These are phyloP conservation scores for Phalloptychus januarius DNA, from an alignment of 2,797 vertebrate genomes.

Conservation along the genomic window DNA sequence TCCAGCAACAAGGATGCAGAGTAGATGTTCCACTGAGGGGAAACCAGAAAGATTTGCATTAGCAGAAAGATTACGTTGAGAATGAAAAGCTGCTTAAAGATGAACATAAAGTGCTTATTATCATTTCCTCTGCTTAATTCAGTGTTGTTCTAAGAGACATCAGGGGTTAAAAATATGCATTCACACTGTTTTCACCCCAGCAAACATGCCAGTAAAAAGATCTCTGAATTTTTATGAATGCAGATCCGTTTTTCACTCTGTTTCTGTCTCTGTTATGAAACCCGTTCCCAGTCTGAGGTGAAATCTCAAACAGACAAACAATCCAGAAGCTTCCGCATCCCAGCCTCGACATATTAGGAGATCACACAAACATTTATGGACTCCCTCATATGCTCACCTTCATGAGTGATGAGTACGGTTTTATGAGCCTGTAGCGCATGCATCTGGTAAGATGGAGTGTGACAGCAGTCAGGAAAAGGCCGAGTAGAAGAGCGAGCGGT, in stretches of 20 bases:
- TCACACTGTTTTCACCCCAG: neutral
- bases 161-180: neutral
- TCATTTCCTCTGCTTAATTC: slow-evolving; percentile 27
- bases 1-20: neutral
- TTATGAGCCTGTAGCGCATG: neutral
- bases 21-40: neutral
- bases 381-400: neutral
- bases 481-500: neutral
- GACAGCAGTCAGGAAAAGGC: neutral
- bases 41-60: slow-evolving; percentile 2
- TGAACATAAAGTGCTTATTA: slow-evolving; percentile 15
- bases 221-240: neutral
- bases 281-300: neutral
- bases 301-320: slow-evolving; percentile 7
- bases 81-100: neutral
- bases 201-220: neutral
- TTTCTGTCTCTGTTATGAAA: slow-evolving; percentile 15
- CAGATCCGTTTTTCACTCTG: slow-evolving; percentile 11
- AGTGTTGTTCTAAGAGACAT: neutral
- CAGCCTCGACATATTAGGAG: slow-evolving; percentile 24
- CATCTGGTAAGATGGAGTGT: neutral
- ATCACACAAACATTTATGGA: slow-evolving; percentile 13
- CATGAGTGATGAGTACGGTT: neutral
- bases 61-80: slow-evolving; percentile 3
- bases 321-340: slow-evolving; percentile 10